Conservation (phyloP, 2,888 invertebrate genomes). For the Silvanus unidentatus region DNA sequence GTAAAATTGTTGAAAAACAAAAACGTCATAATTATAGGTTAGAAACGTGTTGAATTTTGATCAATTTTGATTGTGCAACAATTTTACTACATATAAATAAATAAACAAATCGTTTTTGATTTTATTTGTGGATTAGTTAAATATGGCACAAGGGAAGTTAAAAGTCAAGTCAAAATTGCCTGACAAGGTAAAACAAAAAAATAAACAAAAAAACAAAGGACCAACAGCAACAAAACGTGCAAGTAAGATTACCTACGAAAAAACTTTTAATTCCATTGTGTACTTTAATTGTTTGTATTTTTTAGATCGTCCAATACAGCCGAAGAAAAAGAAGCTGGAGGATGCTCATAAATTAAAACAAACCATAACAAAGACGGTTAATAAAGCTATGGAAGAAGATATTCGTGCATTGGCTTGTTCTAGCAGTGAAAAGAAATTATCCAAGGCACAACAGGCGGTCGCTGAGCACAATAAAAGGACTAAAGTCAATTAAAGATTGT, state of each 20-base stretch:
- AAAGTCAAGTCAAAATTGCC: constrained; percentile 62
- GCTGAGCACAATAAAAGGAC: constrained; percentile 34
- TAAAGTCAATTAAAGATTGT: background rate
- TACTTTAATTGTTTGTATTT: constrained; percentile 13
- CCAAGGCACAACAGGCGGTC: constrained; percentile 52
- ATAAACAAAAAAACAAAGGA: constrained; percentile 52
- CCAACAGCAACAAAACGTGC: constrained; percentile 54
- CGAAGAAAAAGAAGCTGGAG: constrained; percentile 55
- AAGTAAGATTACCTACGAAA: constrained; percentile 47
- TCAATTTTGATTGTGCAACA: no score
- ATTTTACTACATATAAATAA: no score
- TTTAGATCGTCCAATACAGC: constrained; percentile 59
- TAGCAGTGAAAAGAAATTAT: constrained; percentile 45
- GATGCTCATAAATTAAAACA: constrained; percentile 61
- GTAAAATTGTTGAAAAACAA: no score
- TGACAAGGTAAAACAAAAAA: constrained; percentile 49
- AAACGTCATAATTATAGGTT: no score
- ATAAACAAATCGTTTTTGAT: no score
- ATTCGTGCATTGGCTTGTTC: constrained; percentile 53
- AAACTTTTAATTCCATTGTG: background rate
- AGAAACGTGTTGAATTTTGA: no score
- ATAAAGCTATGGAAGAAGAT: constrained; percentile 62
- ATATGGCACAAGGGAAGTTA: constrained; percentile 65
- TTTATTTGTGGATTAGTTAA: no score
- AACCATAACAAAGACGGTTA: constrained; percentile 63